phyloP scores from a whole-genome alignment of 2,888 invertebrate genomes.

The Stegophylla sp. region DNA sequence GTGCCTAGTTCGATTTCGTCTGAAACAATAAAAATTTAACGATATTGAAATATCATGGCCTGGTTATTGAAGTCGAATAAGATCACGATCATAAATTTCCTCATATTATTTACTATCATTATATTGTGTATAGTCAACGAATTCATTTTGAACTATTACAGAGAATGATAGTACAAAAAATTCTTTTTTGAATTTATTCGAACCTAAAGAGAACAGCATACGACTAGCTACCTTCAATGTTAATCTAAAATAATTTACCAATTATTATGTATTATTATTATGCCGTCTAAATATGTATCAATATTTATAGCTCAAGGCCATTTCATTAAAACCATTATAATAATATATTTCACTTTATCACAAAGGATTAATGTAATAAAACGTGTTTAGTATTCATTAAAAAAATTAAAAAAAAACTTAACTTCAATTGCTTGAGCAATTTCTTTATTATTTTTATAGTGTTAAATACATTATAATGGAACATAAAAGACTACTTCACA shows the following conservation, averaged over 20 bases:
- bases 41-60: too few relatives aligned
- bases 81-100: too few relatives aligned
- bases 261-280: neutral
- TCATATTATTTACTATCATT: too few relatives aligned
- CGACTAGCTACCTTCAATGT: too few relatives aligned
- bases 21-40: too few relatives aligned
- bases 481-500: neutral
- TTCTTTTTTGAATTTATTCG: too few relatives aligned
- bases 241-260: neutral
- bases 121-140: too few relatives aligned
- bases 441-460: neutral
- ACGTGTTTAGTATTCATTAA: neutral
- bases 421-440: neutral
- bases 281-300: neutral
- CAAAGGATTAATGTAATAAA: conserved; percentile 5
- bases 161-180: too few relatives aligned
- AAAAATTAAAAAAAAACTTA: neutral
- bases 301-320: conserved; percentile 20
- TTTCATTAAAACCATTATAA: neutral
- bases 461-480: neutral
- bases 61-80: too few relatives aligned
- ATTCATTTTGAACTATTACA: too few relatives aligned
- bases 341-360: conserved; percentile 4
- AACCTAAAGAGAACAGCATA: too few relatives aligned
- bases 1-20: too few relatives aligned